Evolutionary conservation across 2,113 vertebrate species (phyloP), one percentile per base, ranked within the genome.

Genomic region (Oryzias curvinotus): DNA sequence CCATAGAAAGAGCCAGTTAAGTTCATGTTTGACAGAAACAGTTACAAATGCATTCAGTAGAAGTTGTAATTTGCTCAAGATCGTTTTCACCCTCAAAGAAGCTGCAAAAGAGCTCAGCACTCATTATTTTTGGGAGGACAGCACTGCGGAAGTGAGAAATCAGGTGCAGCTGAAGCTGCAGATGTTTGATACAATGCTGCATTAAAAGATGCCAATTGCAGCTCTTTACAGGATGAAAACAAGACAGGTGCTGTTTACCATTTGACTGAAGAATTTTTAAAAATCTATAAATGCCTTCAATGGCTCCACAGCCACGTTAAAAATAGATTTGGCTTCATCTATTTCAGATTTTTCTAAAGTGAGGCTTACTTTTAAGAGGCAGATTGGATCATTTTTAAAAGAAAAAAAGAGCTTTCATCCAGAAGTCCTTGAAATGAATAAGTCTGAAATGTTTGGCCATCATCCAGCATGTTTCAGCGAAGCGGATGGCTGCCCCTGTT

Each of bases 181-280:
- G 86, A 86, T 88, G 85, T 83, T 83, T 77, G 45, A 52, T 51
- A 46, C 59, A 55, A 54, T 48, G 73, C 52, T 30, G 60, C 76
- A 68, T 77, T 42, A 41, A 44, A 68, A 52, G 55, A 73, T 18
- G 59, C 58, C 61, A 66, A 74, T 78, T 84, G 76, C 62, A 79
- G 52, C 68, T 77, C 64, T 77, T 73, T 71, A 48, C 44, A 77
- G 51, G 54, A 72, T 58, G 57, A 84, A 80, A 81, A 78, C 58
- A 59, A 62, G 64, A 81, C 78, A 69, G 66, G 64, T 67, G 62
- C 75, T 69, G 46, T 83, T 82, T 73, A 70, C 71, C 49, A 63
- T 78, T 41, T 30, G 6, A 77, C 44, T 78, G 78, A 84, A 73
- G 59, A 65, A 70, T 78, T 65, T 81, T 56, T 48, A 42, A 69